Evolutionary conservation across 2,888 invertebrate species (phyloP).

Genomic region (Drosophila maculinotata): DNA sequence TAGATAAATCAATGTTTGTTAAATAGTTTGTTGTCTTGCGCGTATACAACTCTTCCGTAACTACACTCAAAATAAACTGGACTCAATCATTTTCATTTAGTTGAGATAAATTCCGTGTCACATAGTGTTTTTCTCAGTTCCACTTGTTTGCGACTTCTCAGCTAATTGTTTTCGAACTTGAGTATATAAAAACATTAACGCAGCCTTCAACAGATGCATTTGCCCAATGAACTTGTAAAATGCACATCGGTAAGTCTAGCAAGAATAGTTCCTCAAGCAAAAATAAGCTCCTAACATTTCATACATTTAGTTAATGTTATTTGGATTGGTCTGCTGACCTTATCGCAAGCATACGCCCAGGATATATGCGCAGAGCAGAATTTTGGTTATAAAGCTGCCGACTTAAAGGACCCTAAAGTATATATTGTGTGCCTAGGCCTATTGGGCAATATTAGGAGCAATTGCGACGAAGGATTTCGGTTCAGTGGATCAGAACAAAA

Average conservation of each 20-base stretch:
- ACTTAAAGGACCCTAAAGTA: conserved; percentile 17
- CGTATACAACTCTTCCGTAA: not conserved
- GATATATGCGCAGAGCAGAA: conserved; percentile 35
- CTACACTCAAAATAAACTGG: not conserved
- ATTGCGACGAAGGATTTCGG: conserved; percentile 37
- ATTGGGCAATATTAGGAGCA: conserved; percentile 33
- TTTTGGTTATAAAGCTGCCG: conserved; percentile 40
- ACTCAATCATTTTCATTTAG: conserved; percentile 7
- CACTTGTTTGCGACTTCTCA: conserved; percentile 12
- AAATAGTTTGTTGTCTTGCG: not conserved
- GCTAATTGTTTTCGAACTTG: conserved; percentile 17
- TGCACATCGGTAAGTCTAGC: conserved; percentile 44
- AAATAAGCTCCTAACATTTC: not conserved
- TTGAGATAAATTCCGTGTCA: conserved; percentile 14
- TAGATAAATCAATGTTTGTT: not conserved
- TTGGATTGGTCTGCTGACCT: conserved; percentile 30
- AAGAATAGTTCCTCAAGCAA: not conserved
- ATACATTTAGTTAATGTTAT: conserved; percentile 5
- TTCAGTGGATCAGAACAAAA: conserved; percentile 34
- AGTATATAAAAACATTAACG: conserved; percentile 37
- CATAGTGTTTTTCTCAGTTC: not conserved
- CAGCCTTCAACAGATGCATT: not conserved
- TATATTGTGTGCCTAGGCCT: conserved; percentile 45
- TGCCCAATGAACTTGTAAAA: conserved; percentile 11
- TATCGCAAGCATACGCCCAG: conserved; percentile 13